These are phyloP conservation scores for Phalacrocorax pelagicus DNA, from an alignment of 2,113 vertebrate species.

Conservation along the genomic window DNA sequence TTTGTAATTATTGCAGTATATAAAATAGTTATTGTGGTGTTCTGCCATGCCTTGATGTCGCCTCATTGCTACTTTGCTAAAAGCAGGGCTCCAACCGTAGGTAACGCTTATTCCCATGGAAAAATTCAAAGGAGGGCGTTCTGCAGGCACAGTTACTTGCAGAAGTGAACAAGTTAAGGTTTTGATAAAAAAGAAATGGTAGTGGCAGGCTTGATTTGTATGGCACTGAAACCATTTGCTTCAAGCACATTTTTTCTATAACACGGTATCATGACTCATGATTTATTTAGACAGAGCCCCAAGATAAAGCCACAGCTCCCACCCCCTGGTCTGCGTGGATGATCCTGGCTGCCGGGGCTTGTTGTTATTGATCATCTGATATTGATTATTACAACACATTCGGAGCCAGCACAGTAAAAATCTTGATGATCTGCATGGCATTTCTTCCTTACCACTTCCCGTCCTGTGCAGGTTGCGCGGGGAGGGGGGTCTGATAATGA, in stretches of 20 bases:
- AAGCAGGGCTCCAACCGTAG: not conserved
- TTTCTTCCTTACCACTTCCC: not conserved
- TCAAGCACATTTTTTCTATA: constrained; percentile 11
- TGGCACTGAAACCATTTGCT: not conserved
- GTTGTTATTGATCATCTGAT: constrained; percentile 49
- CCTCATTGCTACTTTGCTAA: not conserved
- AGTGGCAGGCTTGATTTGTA: not conserved
- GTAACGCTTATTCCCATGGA: not conserved
- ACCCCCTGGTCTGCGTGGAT: not conserved
- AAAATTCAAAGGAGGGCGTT: not conserved
- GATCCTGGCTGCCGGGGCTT: not conserved
- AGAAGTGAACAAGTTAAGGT: not conserved
- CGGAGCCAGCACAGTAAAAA: constrained; percentile 40
- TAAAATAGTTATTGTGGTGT: constrained; percentile 4
- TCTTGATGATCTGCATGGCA: not conserved
- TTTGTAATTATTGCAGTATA: constrained; percentile 7
- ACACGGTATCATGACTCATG: not conserved
- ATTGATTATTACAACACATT: constrained; percentile 10
- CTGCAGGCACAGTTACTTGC: not conserved
- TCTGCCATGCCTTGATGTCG: not conserved
- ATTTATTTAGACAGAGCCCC: constrained; percentile 6
- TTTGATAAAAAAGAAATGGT: not conserved
- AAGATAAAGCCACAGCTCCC: constrained; percentile 19
- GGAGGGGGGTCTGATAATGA: not conserved
- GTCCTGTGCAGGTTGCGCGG: not conserved